phyloP scores from a whole-genome alignment of 2,113 vertebrate genomes.

The Crotalus tigris region DNA sequence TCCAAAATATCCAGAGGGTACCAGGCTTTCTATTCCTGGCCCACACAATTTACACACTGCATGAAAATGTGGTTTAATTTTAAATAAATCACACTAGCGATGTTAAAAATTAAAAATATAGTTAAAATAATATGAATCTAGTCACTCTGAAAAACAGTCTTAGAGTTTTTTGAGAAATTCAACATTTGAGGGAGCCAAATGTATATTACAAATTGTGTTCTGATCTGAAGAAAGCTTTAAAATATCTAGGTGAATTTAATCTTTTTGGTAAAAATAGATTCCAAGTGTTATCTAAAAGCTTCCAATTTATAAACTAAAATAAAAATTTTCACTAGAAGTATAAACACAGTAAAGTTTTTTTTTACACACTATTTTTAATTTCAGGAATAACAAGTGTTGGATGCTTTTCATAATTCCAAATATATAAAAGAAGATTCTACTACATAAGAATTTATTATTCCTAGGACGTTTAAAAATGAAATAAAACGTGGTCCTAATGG shows the following conservation, averaged over 20 bases:
- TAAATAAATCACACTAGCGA: background rate
- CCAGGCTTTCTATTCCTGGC: background rate
- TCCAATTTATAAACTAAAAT: background rate
- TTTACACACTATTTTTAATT: background rate
- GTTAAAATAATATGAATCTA: background rate
- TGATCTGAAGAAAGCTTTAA: background rate
- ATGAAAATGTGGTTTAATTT: background rate
- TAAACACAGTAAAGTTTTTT: background rate
- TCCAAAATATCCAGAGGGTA: background rate
- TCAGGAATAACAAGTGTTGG: conserved; percentile 34
- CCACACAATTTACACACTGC: background rate
- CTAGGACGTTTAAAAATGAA: conserved; percentile 41
- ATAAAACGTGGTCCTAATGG: conserved; percentile 42
- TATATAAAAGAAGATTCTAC: conserved; percentile 23
- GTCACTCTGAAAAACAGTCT: background rate
- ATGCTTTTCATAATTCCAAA: conserved; percentile 14
- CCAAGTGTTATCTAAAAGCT: background rate
- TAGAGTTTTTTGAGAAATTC: background rate
- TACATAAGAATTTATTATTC: conserved; percentile 23
- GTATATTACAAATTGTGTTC: background rate
- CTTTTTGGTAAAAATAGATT: background rate
- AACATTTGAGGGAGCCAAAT: background rate
- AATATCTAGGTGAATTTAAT: background rate
- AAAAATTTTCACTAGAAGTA: conserved; percentile 4
- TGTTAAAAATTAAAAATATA: background rate